Conservation (phyloP, 2,888 invertebrate species). For the Hypercompe scribonia region DNA sequence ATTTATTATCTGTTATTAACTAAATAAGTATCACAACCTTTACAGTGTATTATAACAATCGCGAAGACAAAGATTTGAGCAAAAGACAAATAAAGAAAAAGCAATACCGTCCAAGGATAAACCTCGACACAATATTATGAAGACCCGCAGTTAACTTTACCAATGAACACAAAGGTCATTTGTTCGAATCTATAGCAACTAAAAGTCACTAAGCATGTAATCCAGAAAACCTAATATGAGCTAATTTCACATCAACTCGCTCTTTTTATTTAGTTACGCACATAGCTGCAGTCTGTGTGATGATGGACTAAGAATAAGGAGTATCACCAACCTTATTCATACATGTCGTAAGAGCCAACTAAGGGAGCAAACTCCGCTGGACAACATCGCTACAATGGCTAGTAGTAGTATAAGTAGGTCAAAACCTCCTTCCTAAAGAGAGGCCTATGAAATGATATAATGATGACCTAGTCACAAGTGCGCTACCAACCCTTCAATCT, state of each 20-base stretch:
- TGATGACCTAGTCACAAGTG: no score
- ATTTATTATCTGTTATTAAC: no score
- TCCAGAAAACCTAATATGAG: slow-evolving; percentile 5
- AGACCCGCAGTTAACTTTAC: slow-evolving; percentile 24
- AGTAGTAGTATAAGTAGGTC: no score
- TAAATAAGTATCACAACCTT: background rate
- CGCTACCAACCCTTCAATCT: no score
- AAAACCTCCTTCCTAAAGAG: no score
- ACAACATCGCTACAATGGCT: no score
- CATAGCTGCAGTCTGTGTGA: no score
- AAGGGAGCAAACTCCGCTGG: no score
- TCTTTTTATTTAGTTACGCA: background rate
- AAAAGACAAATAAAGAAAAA: slow-evolving; percentile 22
- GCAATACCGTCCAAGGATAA: slow-evolving; percentile 25
- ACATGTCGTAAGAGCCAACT: no score
- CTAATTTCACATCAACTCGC: background rate
- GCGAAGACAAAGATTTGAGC: background rate
- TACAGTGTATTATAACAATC: background rate
- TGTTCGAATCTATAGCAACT: slow-evolving; percentile 24
- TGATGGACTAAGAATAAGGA: no score
- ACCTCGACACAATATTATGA: slow-evolving; percentile 20
- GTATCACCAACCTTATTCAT: no score
- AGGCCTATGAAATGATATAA: no score
- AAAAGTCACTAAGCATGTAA: slow-evolving; percentile 25
- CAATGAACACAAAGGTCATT: slow-evolving; percentile 24